Base-by-base conservation (phyloP, 2,797 vertebrate genomes). In the Typhlichthys subterraneus region DNA sequence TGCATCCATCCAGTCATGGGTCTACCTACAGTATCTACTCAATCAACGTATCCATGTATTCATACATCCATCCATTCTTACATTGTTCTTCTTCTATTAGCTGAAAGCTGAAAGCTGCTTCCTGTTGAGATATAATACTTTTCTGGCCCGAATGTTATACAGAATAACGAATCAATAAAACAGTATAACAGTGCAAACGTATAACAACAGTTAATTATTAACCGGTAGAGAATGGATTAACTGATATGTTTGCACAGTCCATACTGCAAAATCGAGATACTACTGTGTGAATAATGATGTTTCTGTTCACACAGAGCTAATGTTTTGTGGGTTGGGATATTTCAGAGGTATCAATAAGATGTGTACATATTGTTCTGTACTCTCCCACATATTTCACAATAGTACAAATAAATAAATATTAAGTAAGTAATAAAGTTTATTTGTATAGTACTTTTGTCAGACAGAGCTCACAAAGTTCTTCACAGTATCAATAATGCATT, bases 251-350 rank as follows among this genome's bases (percentile, higher is more conserved):
- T 59, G 49, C 48, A 47, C 46, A 53, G 8, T 56, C 45, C 6
- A 14, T 38, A 10, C 23, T 38, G 12, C 12, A 11, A 11, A 38
- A 45, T 45, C 12, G 57, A 51, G 14, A 31, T 19, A 11, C 33
- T 23, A 12, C 19, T 23, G 14, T 2, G 15, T 66, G 5, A 69
- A 11, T 49, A 59, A 45, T 65, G 50, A 55, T 3, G 23, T 29
- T 29, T 45, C 23, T 2, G 65, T 33, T 13, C 12, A 48, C 10
- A 57, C 75, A 88, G 79, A 65, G n/a, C 4, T 47, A 19, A 57
- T 14, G 53, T 29, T 11, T 31, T 12, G 45, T 4, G 57, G 10
- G 14, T 70, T 11, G 23, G 19, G 5, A 4, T 3, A 59, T 49
- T 48, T 23, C 29, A 42, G 13, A 42, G 14, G 50, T 51, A 10